Percentiles rank a stretch among this genome's conserved stretches.
Evolutionary conservation across 2,797 vertebrate species (phyloP).

Genomic region (Lacerta viridis): DNA sequence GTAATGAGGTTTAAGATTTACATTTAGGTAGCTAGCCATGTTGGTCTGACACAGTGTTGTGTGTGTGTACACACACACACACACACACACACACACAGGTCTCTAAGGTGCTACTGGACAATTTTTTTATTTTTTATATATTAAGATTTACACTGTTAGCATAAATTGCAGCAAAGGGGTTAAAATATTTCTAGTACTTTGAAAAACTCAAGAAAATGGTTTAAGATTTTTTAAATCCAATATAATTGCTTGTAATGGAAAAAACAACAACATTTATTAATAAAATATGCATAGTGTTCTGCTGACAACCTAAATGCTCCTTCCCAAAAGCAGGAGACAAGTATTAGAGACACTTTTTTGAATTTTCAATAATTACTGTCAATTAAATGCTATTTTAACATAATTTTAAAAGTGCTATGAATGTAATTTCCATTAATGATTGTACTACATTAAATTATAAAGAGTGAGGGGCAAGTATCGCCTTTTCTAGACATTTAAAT

Average conservation of each 20-base stretch:
- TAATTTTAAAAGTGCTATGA: constrained; percentile 18
- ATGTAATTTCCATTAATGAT: constrained; percentile 21
- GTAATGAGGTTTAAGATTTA: background rate
- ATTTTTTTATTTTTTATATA: no score
- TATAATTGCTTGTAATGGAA: background rate
- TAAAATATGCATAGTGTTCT: constrained; percentile 14
- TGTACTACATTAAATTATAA: background rate
- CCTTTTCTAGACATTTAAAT: constrained; percentile 6
- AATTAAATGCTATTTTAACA: constrained; percentile 34
- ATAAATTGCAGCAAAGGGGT: background rate
- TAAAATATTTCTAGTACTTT: background rate
- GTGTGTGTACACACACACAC: no score
- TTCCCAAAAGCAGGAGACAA: constrained; percentile 27
- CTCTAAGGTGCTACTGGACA: no score
- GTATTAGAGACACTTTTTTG: constrained; percentile 18
- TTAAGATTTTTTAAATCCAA: constrained; percentile 18
- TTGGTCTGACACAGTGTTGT: no score
- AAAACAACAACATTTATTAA: background rate
- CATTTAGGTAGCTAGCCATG: no score
- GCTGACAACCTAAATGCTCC: background rate
- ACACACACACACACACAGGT: no score
- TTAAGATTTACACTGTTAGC: no score
- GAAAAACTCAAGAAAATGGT: background rate
- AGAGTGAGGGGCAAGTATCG: background rate
- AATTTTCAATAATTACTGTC: constrained; percentile 26